Evolutionary conservation across 2,113 vertebrate genomes (phyloP).

Genomic region (Mormyrus iriodes): DNA sequence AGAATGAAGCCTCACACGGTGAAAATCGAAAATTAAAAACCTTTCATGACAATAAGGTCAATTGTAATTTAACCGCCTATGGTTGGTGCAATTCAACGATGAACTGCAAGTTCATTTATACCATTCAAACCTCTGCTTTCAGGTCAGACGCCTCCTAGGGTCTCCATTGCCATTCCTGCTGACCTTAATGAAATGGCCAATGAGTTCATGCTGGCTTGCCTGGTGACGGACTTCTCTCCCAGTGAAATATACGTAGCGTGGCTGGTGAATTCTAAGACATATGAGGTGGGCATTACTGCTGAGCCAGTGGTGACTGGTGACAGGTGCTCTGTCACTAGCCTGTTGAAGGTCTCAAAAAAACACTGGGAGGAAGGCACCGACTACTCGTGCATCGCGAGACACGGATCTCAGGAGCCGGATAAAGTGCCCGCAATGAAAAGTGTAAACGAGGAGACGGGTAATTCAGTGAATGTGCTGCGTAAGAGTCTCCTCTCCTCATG

Average conservation of each 20-base stretch:
- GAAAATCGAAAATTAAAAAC: background rate
- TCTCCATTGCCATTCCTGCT: background rate
- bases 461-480: background rate
- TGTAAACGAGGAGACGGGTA: background rate
- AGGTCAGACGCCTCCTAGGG: background rate
- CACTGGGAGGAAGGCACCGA: background rate
- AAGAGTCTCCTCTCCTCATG: background rate
- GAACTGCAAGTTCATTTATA: background rate
- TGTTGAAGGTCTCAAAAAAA: background rate
- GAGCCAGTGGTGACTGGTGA: background rate
- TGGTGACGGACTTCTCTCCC: background rate
- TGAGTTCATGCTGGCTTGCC: background rate
- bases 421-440: background rate
- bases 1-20: background rate
- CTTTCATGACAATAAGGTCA: background rate
- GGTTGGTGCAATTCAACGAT: background rate
- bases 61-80: background rate
- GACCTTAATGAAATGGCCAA: background rate
- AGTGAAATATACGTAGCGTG: constrained; percentile 10
- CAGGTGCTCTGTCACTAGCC: background rate
- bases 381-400: background rate
- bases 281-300: background rate
- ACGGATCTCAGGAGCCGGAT: background rate
- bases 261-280: background rate
- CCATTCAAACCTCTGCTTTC: background rate